Evolutionary conservation across 2,797 vertebrate genomes (phyloP).

Genomic region (Pantherophis vulpinus): DNA sequence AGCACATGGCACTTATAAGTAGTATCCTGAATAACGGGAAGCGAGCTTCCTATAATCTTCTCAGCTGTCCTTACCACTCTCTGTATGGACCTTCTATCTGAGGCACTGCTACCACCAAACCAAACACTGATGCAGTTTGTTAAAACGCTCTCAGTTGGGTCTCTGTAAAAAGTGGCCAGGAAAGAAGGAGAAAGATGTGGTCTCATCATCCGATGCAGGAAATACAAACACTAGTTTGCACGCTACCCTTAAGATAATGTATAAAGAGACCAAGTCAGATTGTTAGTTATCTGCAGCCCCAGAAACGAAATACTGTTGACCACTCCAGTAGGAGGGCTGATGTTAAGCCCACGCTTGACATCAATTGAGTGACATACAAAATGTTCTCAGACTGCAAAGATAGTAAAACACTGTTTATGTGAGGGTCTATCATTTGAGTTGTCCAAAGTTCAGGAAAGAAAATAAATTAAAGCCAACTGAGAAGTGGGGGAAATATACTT

Average conservation of each 20-base stretch:
- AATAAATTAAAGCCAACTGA: not conserved
- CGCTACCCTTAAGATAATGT: no score
- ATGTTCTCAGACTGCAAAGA: not conserved
- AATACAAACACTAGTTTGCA: no score
- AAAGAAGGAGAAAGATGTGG: no score
- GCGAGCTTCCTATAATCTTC: no score
- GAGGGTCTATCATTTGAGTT: not conserved
- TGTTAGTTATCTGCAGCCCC: no score
- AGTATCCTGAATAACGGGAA: no score
- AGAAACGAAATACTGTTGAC: no score
- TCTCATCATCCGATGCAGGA: no score
- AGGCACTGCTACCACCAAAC: not conserved
- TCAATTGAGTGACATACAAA: not conserved
- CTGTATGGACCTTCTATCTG: not conserved
- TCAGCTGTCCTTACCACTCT: not conserved
- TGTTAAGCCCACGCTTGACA: not conserved
- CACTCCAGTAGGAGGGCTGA: not conserved
- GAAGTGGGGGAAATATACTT: not conserved
- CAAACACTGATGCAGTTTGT: not conserved
- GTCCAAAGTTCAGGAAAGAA: not conserved
- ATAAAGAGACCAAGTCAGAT: no score
- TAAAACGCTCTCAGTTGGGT: no score
- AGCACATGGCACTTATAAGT: not conserved
- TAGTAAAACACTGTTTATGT: not conserved
- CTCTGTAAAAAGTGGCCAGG: no score